Percentiles rank a stretch among this genome's conserved stretches.
Evolutionary conservation across 2,797 vertebrate genomes (phyloP).

Genomic region (Eulemur rubriventer): DNA sequence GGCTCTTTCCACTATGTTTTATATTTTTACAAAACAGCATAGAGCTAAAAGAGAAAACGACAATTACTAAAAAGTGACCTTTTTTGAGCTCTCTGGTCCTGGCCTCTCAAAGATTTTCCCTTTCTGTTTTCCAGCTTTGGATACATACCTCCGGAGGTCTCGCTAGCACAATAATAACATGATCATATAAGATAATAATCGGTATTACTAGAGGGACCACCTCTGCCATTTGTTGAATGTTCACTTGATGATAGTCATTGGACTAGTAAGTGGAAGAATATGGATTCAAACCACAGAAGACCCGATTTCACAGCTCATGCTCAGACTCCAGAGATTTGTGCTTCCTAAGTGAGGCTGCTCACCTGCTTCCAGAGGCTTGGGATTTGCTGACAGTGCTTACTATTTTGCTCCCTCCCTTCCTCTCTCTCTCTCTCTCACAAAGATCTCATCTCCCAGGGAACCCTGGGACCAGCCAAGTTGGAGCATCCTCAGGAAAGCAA

Average conservation of each 20-base stretch:
- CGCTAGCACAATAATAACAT: neutral
- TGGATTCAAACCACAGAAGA: neutral
- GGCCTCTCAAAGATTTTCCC: neutral
- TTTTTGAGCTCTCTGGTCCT: neutral
- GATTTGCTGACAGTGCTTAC: neutral
- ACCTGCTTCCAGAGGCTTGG: neutral
- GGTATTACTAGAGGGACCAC: neutral
- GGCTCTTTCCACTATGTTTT: neutral
- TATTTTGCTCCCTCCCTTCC: neutral
- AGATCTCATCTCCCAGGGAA: neutral
- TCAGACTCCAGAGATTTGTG: neutral
- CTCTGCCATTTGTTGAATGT: neutral
- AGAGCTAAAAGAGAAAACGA: neutral
- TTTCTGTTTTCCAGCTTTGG: neutral
- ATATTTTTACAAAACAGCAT: neutral
- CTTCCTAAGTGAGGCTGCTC: neutral
- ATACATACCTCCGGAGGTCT: neutral
- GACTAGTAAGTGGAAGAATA: neutral
- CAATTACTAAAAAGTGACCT: neutral
- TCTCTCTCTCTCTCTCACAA: neutral
- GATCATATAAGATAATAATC: neutral
- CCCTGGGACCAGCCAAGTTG: neutral
- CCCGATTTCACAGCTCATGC: neutral
- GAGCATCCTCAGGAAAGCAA: slow-evolving; percentile 49
- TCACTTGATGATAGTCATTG: neutral